phyloP scores from a whole-genome alignment of 2,797 vertebrate genomes.

The Hippopotamyrus pictus region DNA sequence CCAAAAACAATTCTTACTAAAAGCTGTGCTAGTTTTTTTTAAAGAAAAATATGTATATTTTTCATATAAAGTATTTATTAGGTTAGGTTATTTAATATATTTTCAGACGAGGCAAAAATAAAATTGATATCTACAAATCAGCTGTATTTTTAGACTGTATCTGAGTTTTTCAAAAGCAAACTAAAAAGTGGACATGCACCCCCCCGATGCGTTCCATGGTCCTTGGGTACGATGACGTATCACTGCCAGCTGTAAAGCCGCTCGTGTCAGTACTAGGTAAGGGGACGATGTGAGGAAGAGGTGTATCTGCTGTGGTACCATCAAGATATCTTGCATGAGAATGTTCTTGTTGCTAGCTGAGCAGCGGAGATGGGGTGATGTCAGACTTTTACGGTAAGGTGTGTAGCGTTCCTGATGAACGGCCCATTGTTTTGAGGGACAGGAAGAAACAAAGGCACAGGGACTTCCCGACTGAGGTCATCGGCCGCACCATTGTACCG shows the following conservation, averaged over 20 bases:
- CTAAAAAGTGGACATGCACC: not conserved
- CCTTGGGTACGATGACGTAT: not conserved
- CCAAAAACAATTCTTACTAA: not conserved
- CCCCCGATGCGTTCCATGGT: not conserved
- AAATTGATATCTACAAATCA: not conserved
- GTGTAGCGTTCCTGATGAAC: slow-evolving; percentile 46
- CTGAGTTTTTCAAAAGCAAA: not conserved
- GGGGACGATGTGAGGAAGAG: not conserved
- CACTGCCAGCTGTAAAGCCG: not conserved
- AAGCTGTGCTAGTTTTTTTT: not conserved
- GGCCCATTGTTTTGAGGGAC: slow-evolving; percentile 60
- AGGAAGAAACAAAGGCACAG: slow-evolving; percentile 65
- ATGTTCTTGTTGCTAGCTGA: not conserved
- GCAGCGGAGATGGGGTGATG: not conserved
- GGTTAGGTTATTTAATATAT: not conserved
- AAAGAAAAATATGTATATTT: not conserved
- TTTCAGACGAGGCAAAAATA: not conserved
- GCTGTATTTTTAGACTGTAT: not conserved
- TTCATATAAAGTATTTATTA: too few species aligned
- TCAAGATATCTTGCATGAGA: not conserved
- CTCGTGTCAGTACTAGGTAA: not conserved
- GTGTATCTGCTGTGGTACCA: not conserved
- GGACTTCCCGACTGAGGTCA: slow-evolving; percentile 68
- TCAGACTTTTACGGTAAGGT: not conserved
- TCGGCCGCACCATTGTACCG: slow-evolving; percentile 44